A percentile compares a stretch with the other conserved stretches of the same genome.
Conservation (phyloP, 1,140 invertebrate species). For the Plectrocnemia conspersa region DNA sequence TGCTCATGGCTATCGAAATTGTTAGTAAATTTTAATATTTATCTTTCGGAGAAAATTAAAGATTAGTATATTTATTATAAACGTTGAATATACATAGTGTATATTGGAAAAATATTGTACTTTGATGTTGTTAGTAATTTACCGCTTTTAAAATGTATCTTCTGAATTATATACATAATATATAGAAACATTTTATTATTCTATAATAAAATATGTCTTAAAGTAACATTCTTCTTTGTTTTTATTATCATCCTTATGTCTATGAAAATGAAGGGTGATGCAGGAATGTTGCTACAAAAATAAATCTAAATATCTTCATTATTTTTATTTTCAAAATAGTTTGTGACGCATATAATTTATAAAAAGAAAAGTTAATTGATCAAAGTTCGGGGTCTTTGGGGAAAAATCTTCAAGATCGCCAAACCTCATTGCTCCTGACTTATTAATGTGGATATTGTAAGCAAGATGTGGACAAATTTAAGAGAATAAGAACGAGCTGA, state of each 20-base stretch:
- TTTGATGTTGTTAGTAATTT: conserved; percentile 10
- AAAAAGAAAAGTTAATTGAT: no score
- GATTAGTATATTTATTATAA: conserved; percentile 3
- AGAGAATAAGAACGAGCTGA: no score
- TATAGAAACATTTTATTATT: conserved; percentile 15
- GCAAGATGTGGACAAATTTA: no score
- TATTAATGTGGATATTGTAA: no score
- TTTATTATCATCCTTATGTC: conserved; percentile 3
- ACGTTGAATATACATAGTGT: neutral
- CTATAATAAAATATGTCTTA: conserved; percentile 14
- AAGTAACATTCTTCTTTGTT: conserved; percentile 9
- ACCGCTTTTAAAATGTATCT: conserved; percentile 12
- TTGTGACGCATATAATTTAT: no score
- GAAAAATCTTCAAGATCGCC: no score
- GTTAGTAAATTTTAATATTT: conserved; percentile 2
- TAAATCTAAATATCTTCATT: neutral
- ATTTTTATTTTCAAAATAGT: no score
- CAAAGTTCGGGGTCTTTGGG: no score
- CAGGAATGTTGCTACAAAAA: neutral
- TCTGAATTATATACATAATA: conserved; percentile 3
- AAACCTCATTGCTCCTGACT: no score
- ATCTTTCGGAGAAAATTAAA: neutral
- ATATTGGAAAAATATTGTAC: conserved; percentile 10
- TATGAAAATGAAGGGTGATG: no score
- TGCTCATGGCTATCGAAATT: neutral